Evolutionary conservation across 2,113 vertebrate species (phyloP), one percentile per base, ranked within the genome.

Genomic region (Galeopterus variegatus): DNA sequence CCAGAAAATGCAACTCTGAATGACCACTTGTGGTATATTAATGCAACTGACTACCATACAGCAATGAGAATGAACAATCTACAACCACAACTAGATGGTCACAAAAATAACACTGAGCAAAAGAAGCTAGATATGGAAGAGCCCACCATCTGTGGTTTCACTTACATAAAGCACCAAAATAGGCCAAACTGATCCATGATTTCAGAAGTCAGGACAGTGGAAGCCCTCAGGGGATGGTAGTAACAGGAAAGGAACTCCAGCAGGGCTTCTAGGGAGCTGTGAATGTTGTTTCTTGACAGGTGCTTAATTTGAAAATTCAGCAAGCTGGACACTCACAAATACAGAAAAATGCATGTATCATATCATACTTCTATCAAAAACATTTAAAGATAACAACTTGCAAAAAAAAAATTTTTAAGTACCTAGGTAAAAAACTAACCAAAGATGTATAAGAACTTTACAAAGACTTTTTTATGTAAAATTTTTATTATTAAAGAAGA

Each of bases 241-340:
- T 17, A 64, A 86, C 11, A 8, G 14, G 24, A 28, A 87, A 70
- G 24, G 33, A 36, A 82, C 13, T 33, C 9, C 6, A 81, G 33
- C 48, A 60, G 5, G 24, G 31, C 28, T 75, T 52, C 79, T 26
- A 69, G n/a, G 56, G 62, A 72, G 14, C 48, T 6, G 13, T 52
- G 58, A 41, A 65, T 24, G 23, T 82, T 82, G 75, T 33, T 19
- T 60, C 64, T 56, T 75, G 0, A 79, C 54, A 19, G 4, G 62
- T 52, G 48, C 64, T 90, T 18, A 65, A 26, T 45, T 50, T 82
- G 58, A 90, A 87, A 93, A 90, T 64, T 90, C 69, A 72, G 93
- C 73, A 86, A 60, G 26, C 24, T 84, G 5, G 62, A 69, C 67
- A 86, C 80, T 90, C 26, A 18, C 17, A 92, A 8, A 67, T 33